Evolutionary conservation across 2,888 invertebrate species (phyloP).

Genomic region (Apeira syringaria): DNA sequence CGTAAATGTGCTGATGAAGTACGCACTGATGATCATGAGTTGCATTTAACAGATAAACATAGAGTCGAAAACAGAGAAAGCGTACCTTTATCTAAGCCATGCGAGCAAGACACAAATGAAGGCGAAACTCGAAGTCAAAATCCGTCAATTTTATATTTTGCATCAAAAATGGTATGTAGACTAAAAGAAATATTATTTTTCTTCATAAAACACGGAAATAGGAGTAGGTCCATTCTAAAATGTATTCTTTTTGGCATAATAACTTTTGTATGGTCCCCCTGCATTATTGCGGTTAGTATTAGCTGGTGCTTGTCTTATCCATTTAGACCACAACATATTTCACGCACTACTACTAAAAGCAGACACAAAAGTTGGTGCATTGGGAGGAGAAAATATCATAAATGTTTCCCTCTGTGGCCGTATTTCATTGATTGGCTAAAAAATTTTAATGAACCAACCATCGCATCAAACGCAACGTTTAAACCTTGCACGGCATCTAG

Average conservation of each 20-base stretch:
- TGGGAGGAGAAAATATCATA: background rate
- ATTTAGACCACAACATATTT: background rate
- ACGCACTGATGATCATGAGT: too few species aligned
- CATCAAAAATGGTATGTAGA: background rate
- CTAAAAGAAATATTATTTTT: background rate
- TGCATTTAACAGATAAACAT: background rate
- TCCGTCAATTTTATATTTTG: background rate
- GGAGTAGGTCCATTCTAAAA: background rate
- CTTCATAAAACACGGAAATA: background rate
- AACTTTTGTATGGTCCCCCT: conserved; percentile 1
- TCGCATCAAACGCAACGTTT: background rate
- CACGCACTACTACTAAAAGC: background rate
- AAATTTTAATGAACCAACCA: background rate
- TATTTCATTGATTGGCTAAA: background rate
- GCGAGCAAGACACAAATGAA: background rate
- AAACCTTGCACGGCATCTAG: background rate
- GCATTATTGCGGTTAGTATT: background rate
- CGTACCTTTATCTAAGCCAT: background rate
- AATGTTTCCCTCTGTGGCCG: background rate
- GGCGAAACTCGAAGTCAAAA: background rate
- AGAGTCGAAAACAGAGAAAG: background rate
- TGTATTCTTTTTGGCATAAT: conserved; percentile 2
- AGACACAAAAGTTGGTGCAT: background rate
- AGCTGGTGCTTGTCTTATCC: conserved; percentile 1
- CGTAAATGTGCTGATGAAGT: background rate